Percentiles rank a stretch among this genome's conserved stretches.
Evolutionary conservation across 2,113 vertebrate species (phyloP).

Genomic region (Poeciliopsis retropinna): DNA sequence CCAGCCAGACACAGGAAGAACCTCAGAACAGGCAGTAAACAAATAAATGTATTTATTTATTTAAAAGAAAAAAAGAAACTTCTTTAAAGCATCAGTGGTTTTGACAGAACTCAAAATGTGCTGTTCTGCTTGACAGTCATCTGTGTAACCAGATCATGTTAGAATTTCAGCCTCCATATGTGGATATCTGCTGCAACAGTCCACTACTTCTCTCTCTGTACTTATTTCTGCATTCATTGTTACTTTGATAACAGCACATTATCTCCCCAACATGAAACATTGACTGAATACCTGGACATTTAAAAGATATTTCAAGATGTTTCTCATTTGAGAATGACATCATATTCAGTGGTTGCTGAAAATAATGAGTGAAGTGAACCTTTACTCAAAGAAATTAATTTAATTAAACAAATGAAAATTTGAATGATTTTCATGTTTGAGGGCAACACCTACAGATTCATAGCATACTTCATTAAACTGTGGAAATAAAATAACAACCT

Average conservation of each 20-base stretch:
- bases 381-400: conserved; percentile 32
- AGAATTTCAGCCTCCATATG: neutral
- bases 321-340: conserved; percentile 8
- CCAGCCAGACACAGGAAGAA: too few species aligned
- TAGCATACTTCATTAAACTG: conserved; percentile 52
- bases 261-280: neutral
- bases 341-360: conserved; percentile 3
- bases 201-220: too few species aligned
- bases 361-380: neutral
- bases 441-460: conserved; percentile 25
- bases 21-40: neutral
- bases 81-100: neutral
- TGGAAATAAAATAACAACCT: conserved; percentile 40
- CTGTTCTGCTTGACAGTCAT: neutral
- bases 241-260: neutral
- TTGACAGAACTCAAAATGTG: neutral
- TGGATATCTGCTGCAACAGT: neutral
- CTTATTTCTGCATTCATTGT: neutral
- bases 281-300: neutral
- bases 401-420: conserved; percentile 39
- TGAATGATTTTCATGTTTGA: neutral
- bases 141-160: neutral
- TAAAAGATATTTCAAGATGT: neutral
- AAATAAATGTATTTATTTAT: too few species aligned
- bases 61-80: neutral